These are phyloP conservation scores for Psylliodes chrysocephalus DNA, from an alignment of 2,888 invertebrate genomes.

Conservation along the genomic window DNA sequence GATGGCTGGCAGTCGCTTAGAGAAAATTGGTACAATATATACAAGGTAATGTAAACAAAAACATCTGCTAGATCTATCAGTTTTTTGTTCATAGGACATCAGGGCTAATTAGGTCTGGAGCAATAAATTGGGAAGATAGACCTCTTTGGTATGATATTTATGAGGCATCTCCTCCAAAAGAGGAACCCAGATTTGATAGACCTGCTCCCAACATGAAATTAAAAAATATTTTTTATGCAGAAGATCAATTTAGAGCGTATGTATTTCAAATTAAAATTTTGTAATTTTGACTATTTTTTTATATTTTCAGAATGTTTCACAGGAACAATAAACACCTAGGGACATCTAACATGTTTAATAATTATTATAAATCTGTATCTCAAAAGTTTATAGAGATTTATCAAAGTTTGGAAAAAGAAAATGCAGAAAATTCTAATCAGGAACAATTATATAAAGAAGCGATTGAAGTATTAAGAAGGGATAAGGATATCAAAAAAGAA, in stretches of 20 bases:
- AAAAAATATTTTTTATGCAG: slow-evolving; percentile 81
- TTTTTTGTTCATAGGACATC: slow-evolving; percentile 76
- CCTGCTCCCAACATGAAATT: slow-evolving; percentile 72
- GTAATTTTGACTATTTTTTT: slow-evolving; percentile 12
- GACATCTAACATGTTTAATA: slow-evolving; percentile 68
- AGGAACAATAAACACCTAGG: slow-evolving; percentile 69
- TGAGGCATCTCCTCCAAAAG: slow-evolving; percentile 87
- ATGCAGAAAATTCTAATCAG: slow-evolving; percentile 66
- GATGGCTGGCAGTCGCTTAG: slow-evolving; percentile 66
- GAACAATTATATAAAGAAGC: slow-evolving; percentile 67
- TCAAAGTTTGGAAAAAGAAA: slow-evolving; percentile 66
- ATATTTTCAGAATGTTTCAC: slow-evolving; percentile 73
- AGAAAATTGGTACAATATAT: slow-evolving; percentile 79
- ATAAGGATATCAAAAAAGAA: slow-evolving; percentile 43
- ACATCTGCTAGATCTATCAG: background rate
- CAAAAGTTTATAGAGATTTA: slow-evolving; percentile 74
- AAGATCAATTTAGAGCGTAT: slow-evolving; percentile 88
- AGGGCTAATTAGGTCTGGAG: slow-evolving; percentile 83
- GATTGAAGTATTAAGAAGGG: slow-evolving; percentile 62
- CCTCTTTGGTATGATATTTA: slow-evolving; percentile 96
- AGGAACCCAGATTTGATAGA: slow-evolving; percentile 82
- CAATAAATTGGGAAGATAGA: slow-evolving; percentile 81
- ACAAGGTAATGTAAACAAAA: slow-evolving; percentile 54
- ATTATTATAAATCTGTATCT: slow-evolving; percentile 67
- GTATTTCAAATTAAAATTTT: slow-evolving; percentile 51